Base-by-base conservation (phyloP, 1,140 invertebrate genomes). In the Hypsibius dujardini region DNA sequence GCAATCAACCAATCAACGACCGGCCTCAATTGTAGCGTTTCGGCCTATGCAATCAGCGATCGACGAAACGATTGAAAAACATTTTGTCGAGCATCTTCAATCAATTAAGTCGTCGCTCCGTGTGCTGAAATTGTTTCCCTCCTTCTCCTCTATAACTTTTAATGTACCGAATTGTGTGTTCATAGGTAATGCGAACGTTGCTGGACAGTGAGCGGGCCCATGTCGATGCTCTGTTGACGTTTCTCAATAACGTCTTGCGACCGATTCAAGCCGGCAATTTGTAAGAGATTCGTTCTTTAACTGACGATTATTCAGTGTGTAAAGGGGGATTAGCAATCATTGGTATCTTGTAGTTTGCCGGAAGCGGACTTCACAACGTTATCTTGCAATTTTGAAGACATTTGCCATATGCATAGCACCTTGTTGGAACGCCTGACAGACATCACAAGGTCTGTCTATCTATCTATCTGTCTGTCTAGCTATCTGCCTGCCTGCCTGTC, bases 151-250 rank as follows among this genome's bases (percentile, higher is more conserved):
- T n/a, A 56, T 56, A n/a, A 56, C n/a, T 56, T 56, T 7, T n/a
- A 56, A 7, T 7, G 7, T 7, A 56, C 7, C 50, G 50, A 7
- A 56, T n/a, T n/a, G 89, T 89, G 79, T 79, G 87, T 72, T 85
- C 86, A 76, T 85, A 92, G 75, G 90, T 94, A 28, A 80, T 95
- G 67, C 89, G 90, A 78, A 92, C 94, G 82, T 85, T 97, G 46
- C 86, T 93, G 72, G 91, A 95, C 76, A 93, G 91, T 46, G 92
- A 97, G 80, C 87, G 85, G 76, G 86, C 87, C 0, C 89, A 93
- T 83, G 87, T 95, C 47, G 85, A 86, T 47, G 92, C 95, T 81
- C 81, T 95, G 75, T 88, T 91, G 76, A 87, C 85, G 70, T 82
- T 95, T 70, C 82, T 90, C 71, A 87, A 86, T 75, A 90, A 87